Evolutionary conservation across 1,140 invertebrate genomes (phyloP), one percentile per base, ranked within the genome.

Genomic region (Drosophila albomicans): DNA sequence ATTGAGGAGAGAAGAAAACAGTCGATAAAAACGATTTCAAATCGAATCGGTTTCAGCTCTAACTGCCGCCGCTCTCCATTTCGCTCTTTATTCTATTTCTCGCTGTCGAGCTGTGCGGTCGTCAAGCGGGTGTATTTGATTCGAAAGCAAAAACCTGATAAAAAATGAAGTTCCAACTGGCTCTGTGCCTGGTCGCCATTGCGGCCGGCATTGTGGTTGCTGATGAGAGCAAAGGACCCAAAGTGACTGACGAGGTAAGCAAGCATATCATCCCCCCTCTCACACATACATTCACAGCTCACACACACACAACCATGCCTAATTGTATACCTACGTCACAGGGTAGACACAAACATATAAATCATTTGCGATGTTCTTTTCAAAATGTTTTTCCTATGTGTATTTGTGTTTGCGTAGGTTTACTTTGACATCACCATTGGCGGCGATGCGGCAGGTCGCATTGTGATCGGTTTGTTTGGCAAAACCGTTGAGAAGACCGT

Each of bases 401-500:
- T 70, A 62, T 66, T 69, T 51, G 43, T 25, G 20, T 25, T 69
- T 79, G 74, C 77, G 84, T 91, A 99, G 98, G 98, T 99, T 38
- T 98, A 94, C 93, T 99, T 99, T 94, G 97, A 99, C 80, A 97
- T 99, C 8, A 95, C 94, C 79, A 96, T 99, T 90, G 99, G 98
- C 10, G 97, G 95, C 49, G 94, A 97, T 82, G 68, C 93, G 15
- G 93, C 93, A 35, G 98, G 98, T 52, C 94, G 95, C 52, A 94
- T 99, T 82, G 97, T 96, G 67, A 98, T 99, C 93, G 99, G 99
- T 41, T 94, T 99, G 0, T 97, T 96, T 92, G 99, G 99, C 20
- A 98, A 98, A 92, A 99, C 98, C 58, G 99, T 99, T 0, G 98
- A 98, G 10, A 99, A 97, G 93, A 99, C 99, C 4, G 97, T 95